Evolutionary conservation across 2,113 vertebrate species (phyloP).

Genomic region (Nothobranchius kuhntae): DNA sequence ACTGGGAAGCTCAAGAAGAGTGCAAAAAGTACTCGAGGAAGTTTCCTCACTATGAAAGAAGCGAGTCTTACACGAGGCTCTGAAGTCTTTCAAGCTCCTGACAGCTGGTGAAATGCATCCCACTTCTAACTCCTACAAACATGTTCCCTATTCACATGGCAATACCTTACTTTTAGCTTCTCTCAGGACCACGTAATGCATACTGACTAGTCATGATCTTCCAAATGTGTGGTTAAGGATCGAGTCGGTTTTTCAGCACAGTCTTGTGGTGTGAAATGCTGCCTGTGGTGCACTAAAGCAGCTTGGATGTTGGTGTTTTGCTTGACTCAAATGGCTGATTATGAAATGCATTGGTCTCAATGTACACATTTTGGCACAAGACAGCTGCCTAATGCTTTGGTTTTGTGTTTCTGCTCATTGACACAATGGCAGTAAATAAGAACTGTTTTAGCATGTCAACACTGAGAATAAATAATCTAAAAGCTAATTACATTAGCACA

Average conservation of each 20-base stretch:
- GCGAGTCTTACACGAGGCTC: constrained; percentile 30
- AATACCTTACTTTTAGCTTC: constrained; percentile 16
- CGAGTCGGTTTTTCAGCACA: constrained; percentile 27
- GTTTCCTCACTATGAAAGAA: constrained; percentile 15
- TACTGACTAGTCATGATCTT: constrained; percentile 25
- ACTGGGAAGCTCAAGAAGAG: constrained; percentile 12
- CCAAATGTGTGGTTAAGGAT: constrained; percentile 28
- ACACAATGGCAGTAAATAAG: constrained; percentile 29
- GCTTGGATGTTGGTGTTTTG: neutral
- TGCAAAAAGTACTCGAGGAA: constrained; percentile 15
- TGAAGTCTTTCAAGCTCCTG: constrained; percentile 45
- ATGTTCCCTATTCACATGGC: neutral
- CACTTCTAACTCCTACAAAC: constrained; percentile 16
- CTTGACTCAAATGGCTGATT: constrained; percentile 21
- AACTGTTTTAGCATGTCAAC: constrained; percentile 30
- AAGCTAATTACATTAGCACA: constrained; percentile 48
- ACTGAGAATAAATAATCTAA: constrained; percentile 21
- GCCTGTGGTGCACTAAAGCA: neutral
- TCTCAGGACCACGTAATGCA: constrained; percentile 1
- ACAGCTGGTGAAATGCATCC: constrained; percentile 43
- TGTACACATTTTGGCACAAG: constrained; percentile 16
- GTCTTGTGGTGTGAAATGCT: constrained; percentile 8
- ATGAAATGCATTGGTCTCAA: neutral
- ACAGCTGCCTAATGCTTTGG: constrained; percentile 30
- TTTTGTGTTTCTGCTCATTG: constrained; percentile 14